A percentile compares a stretch with the other conserved stretches of the same genome.
phyloP scores from a whole-genome alignment of 37 sponge, comb jelly and placozoan species.

The Ianthella basta region DNA sequence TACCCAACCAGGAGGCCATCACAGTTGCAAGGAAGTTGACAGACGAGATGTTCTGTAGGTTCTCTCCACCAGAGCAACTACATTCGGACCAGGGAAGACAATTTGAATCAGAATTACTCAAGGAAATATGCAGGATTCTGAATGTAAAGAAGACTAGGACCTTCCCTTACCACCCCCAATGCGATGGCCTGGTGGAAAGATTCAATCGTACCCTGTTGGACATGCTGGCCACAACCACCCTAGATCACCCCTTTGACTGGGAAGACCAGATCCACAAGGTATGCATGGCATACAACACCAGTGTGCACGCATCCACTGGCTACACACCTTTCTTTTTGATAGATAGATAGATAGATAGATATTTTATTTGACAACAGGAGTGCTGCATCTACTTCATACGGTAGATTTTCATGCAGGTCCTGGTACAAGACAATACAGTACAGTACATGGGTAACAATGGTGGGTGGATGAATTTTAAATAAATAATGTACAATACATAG shows the following conservation, averaged over 20 bases:
- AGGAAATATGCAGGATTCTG: conserved; percentile 46
- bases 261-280: no score
- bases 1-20: conserved; percentile 59
- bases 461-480: no score
- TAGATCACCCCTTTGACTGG: conserved; percentile 36
- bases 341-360: no score
- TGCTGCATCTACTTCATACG: no score
- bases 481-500: no score
- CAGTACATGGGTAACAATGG: no score
- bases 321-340: conserved; percentile 58
- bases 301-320: conserved; percentile 39
- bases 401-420: no score
- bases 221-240: neutral
- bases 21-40: conserved; percentile 50
- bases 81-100: conserved; percentile 58
- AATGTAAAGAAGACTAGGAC: conserved; percentile 47
- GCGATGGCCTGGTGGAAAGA: conserved; percentile 66
- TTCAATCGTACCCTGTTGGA: conserved; percentile 47
- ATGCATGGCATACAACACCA: no score
- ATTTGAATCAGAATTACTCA: conserved; percentile 52
- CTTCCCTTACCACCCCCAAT: conserved; percentile 58
- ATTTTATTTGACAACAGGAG: no score
- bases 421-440: no score
- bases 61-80: conserved; percentile 54
- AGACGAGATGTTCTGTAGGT: conserved; percentile 53